Evolutionary conservation across 2,797 vertebrate genomes (phyloP).

Genomic region (Danio choprae): DNA sequence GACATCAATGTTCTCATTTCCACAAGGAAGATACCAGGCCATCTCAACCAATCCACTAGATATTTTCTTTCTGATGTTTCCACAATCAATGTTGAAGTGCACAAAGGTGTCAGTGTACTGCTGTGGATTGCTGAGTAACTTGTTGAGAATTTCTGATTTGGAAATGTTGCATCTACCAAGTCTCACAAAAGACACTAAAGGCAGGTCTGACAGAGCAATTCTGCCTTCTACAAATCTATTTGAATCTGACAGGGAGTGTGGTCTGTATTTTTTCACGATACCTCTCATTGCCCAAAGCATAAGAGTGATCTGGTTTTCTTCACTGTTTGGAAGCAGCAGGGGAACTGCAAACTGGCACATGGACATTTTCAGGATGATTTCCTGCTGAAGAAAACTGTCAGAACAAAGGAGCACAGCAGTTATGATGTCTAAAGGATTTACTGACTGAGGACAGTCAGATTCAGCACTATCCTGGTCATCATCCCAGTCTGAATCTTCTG

Average conservation of each 20-base stretch:
- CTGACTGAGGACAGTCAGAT: too few species aligned
- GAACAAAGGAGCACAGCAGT: neutral
- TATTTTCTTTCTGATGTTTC: slow-evolving; percentile 52
- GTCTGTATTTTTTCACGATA: slow-evolving; percentile 70
- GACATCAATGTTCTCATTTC: too few species aligned
- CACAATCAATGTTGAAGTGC: slow-evolving; percentile 65
- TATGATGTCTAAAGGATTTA: neutral
- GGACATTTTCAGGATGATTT: slow-evolving; percentile 67
- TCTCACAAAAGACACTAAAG: slow-evolving; percentile 51
- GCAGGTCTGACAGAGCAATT: slow-evolving; percentile 43
- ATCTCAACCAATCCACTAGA: too few species aligned
- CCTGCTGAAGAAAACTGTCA: slow-evolving; percentile 2
- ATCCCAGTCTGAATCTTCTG: too few species aligned
- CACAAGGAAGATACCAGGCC: too few species aligned
- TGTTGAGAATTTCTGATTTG: slow-evolving; percentile 72
- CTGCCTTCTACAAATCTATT: slow-evolving; percentile 69
- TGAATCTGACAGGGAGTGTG: slow-evolving; percentile 60
- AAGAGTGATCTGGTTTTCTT: slow-evolving; percentile 57
- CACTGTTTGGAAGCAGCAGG: slow-evolving; percentile 65
- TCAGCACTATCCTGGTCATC: too few species aligned
- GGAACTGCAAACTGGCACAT: slow-evolving; percentile 78
- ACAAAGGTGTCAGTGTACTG: slow-evolving; percentile 69
- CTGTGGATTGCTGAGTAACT: slow-evolving; percentile 65
- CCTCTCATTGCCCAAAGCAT: slow-evolving; percentile 75
- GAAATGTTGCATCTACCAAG: slow-evolving; percentile 60